Conservation (phyloP, 2,888 invertebrate genomes). For the Zele albiditarsus region DNA sequence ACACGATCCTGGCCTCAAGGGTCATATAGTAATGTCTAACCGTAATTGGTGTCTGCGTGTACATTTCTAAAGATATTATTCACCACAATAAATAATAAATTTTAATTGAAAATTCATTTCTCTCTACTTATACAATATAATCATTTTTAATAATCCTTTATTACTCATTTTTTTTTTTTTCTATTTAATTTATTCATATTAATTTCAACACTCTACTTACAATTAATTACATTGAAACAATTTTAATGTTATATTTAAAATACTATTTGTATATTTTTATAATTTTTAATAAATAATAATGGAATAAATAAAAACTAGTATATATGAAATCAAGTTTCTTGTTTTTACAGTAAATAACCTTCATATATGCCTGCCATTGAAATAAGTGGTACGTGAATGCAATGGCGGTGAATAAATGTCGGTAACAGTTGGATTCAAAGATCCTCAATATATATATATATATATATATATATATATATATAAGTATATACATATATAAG, state of each 20-base stretch:
- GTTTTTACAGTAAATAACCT: background rate
- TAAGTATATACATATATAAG: too few relatives aligned
- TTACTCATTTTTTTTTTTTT: background rate
- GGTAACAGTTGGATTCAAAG: slow-evolving; percentile 2
- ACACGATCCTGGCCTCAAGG: slow-evolving; percentile 2
- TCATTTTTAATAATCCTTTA: too few relatives aligned
- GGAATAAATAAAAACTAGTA: background rate
- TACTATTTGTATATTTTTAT: too few relatives aligned
- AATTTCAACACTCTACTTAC: too few relatives aligned
- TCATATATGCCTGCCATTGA: background rate
- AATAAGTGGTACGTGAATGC: slow-evolving; percentile 10
- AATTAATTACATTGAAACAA: too few relatives aligned
- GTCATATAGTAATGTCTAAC: background rate
- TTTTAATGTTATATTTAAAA: too few relatives aligned
- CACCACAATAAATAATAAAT: background rate
- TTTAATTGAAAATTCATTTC: background rate
- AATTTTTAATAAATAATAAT: background rate
- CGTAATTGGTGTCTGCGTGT: background rate
- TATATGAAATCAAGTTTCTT: background rate
- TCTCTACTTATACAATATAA: too few relatives aligned
- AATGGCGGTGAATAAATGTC: background rate
- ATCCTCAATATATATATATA: background rate
- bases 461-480: background rate
- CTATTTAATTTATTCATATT: background rate
- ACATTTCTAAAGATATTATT: background rate